Conservation (phyloP, 1,140 invertebrate species). For the Drosophila oshimai region DNA sequence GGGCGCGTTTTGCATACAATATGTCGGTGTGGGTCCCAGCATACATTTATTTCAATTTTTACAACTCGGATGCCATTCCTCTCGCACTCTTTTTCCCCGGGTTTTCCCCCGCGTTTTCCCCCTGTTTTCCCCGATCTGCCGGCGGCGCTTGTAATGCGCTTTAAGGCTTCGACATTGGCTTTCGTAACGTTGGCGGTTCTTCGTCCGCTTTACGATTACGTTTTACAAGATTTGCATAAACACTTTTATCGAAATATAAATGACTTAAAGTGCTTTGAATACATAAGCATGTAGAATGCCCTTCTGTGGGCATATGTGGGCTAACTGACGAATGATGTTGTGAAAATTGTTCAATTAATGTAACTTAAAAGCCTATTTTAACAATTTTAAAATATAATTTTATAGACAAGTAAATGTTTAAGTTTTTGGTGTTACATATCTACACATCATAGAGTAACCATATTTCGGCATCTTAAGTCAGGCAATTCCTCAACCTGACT, state of each 20-base stretch:
- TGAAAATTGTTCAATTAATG: too few species aligned
- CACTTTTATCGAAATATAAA: constrained; percentile 76
- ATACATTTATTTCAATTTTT: constrained; percentile 79
- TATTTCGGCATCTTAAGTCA: not conserved
- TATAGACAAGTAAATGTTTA: too few species aligned
- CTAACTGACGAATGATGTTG: not conserved
- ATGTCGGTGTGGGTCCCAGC: constrained; percentile 46
- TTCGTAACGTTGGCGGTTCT: constrained; percentile 32
- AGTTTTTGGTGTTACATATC: too few species aligned
- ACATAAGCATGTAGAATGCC: constrained; percentile 31
- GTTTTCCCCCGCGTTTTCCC: not conserved
- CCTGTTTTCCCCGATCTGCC: not conserved
- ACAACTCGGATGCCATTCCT: constrained; percentile 52
- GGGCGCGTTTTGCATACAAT: constrained; percentile 39
- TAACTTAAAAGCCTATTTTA: too few species aligned
- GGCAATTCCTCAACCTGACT: not conserved
- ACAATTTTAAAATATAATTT: too few species aligned
- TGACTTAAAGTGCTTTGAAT: constrained; percentile 67
- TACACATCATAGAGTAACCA: not conserved
- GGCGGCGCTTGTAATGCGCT: constrained; percentile 36
- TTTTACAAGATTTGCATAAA: constrained; percentile 73
- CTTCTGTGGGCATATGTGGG: not conserved
- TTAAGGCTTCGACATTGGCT: constrained; percentile 48
- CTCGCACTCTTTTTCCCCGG: not conserved
- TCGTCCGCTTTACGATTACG: constrained; percentile 48